Evolutionary conservation across 2,888 invertebrate species (phyloP), one percentile per base, ranked within the genome.

Genomic region (Eueremaeus valkanovi): DNA sequence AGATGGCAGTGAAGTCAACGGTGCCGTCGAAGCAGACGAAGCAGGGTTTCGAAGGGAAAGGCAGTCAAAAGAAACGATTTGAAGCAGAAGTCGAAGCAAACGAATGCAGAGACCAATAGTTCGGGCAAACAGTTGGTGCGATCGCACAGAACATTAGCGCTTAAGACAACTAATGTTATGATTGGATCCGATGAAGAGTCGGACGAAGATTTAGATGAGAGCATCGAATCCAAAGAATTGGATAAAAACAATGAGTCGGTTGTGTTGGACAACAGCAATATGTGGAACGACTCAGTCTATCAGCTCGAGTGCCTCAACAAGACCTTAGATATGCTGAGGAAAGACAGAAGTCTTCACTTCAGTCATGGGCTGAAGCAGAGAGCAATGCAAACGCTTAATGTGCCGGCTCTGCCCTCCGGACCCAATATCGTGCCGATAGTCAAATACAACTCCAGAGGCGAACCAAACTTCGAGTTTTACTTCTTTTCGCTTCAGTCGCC

Each of bases 401-500:
- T 42, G 8, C 40, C 70, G 5, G 27, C 18, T 16, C 70, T 70
- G 42, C 70, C 70, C 1, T 45, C 70, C 16, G 70, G 70, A 2
- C 18, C 42, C 27, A 11, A 42, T 1, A 5, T 70, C 18, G 29
- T 40, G 1, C 70, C 70, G 1, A 42, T 40, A n/a, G 18, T 70
- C 5, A 70, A 29, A 45, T 70, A 27, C 29, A 45, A 70, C 16
- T 8, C 3, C 1, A 70, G 29, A 5, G 70, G 70, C 13, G 70
- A 70, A 70, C 70, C 70, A 21, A 45, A 29, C 24, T 70, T 70
- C 18, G 70, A 70, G 18, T 70, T 70, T n/a, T 29, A 42, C 42
- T 45, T 70, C 21, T 3, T 0, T 3, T 11, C 6, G 21, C 8
- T 13, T 6, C 9, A 70, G 2, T 70, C 29, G 18, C 70, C 70